These are phyloP conservation scores for Glareola pratincola DNA, from an alignment of 2,113 vertebrate genomes.

Conservation along the genomic window DNA sequence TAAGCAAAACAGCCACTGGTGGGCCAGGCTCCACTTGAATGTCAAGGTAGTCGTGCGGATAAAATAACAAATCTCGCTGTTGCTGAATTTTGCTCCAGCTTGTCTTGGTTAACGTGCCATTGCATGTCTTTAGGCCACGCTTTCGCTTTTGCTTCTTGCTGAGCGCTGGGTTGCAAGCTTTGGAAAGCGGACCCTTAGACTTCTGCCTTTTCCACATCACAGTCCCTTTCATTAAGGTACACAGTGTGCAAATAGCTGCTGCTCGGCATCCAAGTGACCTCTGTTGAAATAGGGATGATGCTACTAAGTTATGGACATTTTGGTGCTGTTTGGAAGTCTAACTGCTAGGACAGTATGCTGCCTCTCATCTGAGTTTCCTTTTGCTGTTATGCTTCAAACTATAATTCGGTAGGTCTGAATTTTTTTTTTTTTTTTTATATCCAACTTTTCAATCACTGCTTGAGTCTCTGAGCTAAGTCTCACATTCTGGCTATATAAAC, in stretches of 20 bases:
- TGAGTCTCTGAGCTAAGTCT: constrained; percentile 75
- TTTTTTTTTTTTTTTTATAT: background rate
- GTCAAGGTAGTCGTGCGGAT: constrained; percentile 77
- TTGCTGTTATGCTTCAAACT: constrained; percentile 73
- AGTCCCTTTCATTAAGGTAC: constrained; percentile 77
- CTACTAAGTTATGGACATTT: constrained; percentile 68
- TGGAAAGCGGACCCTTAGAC: constrained; percentile 72
- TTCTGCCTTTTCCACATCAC: constrained; percentile 75
- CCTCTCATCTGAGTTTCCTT: constrained; percentile 69
- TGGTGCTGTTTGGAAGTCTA: constrained; percentile 70
- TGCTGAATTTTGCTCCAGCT: constrained; percentile 70
- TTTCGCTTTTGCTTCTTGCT: constrained; percentile 77
- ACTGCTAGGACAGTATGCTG: constrained; percentile 73
- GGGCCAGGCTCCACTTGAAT: constrained; percentile 81
- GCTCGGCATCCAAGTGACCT: constrained; percentile 79
- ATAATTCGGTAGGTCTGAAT: constrained; percentile 70
- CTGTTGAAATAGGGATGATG: constrained; percentile 77
- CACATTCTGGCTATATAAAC: constrained; percentile 65
- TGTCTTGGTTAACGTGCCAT: constrained; percentile 59
- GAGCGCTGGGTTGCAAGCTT: constrained; percentile 72
- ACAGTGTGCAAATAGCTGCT: constrained; percentile 79
- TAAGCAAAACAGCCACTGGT: constrained; percentile 71
- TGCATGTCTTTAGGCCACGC: constrained; percentile 63
- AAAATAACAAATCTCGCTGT: constrained; percentile 71
- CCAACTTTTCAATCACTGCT: constrained; percentile 75